A percentile compares a stretch with the other conserved stretches of the same genome.
Conservation (phyloP, 2,797 vertebrate species). For the Picus viridis region DNA sequence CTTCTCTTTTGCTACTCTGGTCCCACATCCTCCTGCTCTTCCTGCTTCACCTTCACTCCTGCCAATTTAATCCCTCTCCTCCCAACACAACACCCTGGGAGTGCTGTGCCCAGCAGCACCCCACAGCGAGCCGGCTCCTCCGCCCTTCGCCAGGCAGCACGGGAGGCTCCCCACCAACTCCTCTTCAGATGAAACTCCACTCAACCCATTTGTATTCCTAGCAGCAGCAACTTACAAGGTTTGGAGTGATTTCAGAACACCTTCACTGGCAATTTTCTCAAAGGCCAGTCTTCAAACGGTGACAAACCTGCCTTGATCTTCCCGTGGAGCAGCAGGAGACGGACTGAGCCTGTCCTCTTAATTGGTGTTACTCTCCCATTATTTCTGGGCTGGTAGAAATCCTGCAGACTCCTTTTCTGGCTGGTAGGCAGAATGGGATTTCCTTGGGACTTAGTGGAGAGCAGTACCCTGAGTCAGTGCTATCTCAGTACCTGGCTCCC, state of each 20-base stretch:
- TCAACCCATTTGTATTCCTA: neutral
- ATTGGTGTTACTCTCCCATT: slow-evolving; percentile 44
- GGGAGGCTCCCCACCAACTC: neutral
- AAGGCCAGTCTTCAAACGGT: slow-evolving; percentile 69
- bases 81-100: neutral
- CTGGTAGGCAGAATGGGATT: slow-evolving; percentile 52
- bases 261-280: slow-evolving; percentile 64
- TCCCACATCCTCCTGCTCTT: accelerated
- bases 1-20: neutral
- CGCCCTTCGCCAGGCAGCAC: neutral
- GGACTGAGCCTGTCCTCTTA: slow-evolving; percentile 20
- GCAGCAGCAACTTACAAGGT: slow-evolving; percentile 37
- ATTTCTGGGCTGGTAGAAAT: slow-evolving; percentile 30
- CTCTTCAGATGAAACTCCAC: slow-evolving; percentile 36
- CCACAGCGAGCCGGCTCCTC: neutral
- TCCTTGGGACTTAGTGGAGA: slow-evolving; percentile 52
- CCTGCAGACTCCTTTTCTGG: slow-evolving; percentile 39
- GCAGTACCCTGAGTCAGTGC: neutral
- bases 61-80: neutral
- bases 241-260: slow-evolving; percentile 55
- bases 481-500: neutral
- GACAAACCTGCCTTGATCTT: slow-evolving; percentile 63
- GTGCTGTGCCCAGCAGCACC: accelerated
- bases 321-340: neutral
- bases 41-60: too few relatives aligned